Conservation (phyloP, 2,113 vertebrate genomes). For the Ciconia maguari region DNA sequence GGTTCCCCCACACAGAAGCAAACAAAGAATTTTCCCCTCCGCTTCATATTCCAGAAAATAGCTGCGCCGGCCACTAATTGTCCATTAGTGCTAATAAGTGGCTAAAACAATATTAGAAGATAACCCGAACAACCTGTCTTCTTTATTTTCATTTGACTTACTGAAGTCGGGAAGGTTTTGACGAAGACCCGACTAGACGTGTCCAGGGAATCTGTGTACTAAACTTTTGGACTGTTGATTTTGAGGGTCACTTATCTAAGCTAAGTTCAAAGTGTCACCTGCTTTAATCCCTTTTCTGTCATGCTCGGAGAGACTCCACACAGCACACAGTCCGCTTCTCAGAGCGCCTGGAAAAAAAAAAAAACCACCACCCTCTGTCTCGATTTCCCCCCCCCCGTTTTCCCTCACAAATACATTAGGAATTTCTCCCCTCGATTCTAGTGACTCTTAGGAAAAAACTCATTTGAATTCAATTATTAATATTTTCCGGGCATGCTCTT, state of each 20-base stretch:
- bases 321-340: neutral
- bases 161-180: constrained; percentile 59
- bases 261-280: constrained; percentile 73
- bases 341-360: neutral
- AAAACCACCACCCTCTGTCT: neutral
- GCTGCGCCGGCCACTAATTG: constrained; percentile 56
- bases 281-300: constrained; percentile 70
- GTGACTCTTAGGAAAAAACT: constrained; percentile 36
- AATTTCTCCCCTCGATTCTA: neutral
- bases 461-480: constrained; percentile 65
- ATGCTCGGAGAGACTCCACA: constrained; percentile 57
- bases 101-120: constrained; percentile 68
- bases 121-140: constrained; percentile 67
- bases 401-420: neutral
- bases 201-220: constrained; percentile 66
- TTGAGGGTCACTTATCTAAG: constrained; percentile 73
- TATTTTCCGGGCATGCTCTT: constrained; percentile 57
- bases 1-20: constrained; percentile 46
- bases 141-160: constrained; percentile 62
- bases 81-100: constrained; percentile 66
- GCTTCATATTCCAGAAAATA: constrained; percentile 4
- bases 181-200: constrained; percentile 64
- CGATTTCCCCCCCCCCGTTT: neutral
- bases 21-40: constrained; percentile 32
- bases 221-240: constrained; percentile 75